Conservation (phyloP, 2,888 invertebrate species). For the Epicampocera succincta region DNA sequence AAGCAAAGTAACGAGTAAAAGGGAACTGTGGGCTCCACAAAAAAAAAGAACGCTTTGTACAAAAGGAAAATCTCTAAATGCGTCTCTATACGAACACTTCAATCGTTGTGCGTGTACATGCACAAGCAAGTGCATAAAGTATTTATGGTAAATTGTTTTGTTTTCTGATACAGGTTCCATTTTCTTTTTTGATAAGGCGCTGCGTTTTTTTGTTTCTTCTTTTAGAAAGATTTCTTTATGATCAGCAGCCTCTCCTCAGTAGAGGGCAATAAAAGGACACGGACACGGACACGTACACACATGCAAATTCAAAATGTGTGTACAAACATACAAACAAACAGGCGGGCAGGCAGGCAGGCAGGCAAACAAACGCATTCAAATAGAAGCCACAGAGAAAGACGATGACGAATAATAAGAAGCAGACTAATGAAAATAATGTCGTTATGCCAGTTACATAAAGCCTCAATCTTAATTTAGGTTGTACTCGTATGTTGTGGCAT, state of each 20-base stretch:
- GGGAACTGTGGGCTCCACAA: not conserved
- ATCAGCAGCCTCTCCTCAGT: constrained; percentile 1
- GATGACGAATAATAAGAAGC: constrained; percentile 53
- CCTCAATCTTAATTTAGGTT: constrained; percentile 28
- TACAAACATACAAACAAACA: constrained; percentile 18
- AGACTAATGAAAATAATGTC: constrained; percentile 66
- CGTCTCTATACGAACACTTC: not conserved
- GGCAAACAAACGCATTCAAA: not conserved
- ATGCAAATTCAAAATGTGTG: not conserved
- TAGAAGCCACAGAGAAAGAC: constrained; percentile 46
- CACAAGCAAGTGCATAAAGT: constrained; percentile 30
- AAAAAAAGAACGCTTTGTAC: not conserved
- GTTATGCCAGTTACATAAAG: constrained; percentile 63
- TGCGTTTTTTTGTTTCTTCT: not conserved
- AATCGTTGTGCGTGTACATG: not conserved
- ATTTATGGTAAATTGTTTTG: constrained; percentile 39
- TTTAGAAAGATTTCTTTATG: not conserved
- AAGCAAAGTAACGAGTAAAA: not conserved
- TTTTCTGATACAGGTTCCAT: constrained; percentile 18
- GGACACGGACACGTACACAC: constrained; percentile 18
- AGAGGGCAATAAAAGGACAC: constrained; percentile 45
- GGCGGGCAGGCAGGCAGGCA: too few relatives aligned
- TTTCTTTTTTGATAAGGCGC: not conserved
- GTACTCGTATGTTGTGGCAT: not conserved
- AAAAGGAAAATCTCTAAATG: not conserved